phyloP scores from a whole-genome alignment of 2,888 invertebrate species.

The Melieria picta region DNA sequence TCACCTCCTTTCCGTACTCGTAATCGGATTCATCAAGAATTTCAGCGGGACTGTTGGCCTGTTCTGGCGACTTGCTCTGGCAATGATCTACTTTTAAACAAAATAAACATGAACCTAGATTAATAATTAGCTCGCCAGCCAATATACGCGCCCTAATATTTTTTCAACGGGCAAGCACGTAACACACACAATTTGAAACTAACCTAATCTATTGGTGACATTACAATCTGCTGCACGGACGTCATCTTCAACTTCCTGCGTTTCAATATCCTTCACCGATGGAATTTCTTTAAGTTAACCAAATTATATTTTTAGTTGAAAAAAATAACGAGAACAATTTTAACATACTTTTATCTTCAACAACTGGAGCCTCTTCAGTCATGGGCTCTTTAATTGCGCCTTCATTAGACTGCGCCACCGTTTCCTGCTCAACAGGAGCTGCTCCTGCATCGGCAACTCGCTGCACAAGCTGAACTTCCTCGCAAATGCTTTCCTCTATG shows the following conservation, averaged over 20 bases:
- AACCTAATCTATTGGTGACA: too few relatives aligned
- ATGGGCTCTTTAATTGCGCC: too few relatives aligned
- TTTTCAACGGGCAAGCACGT: too few relatives aligned
- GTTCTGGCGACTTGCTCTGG: not conserved
- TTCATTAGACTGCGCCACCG: too few relatives aligned
- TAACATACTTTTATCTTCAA: not conserved
- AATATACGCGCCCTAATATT: too few relatives aligned
- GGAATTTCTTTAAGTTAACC: not conserved
- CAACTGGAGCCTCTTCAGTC: too few relatives aligned
- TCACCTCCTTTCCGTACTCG: conserved; percentile 37
- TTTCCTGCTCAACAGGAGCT: not conserved
- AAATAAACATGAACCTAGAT: too few relatives aligned
- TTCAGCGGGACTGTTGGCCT: conserved; percentile 3
- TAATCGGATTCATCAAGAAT: conserved; percentile 35
- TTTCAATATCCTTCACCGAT: not conserved
- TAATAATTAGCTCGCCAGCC: too few relatives aligned
- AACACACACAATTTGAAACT: too few relatives aligned
- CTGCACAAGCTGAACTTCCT: conserved; percentile 1
- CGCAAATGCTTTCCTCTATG: conserved; percentile 32
- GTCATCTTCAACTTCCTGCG: not conserved
- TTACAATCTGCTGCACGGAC: not conserved
- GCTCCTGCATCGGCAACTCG: not conserved
- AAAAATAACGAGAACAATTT: not conserved
- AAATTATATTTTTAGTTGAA: not conserved
- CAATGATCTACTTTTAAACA: too few relatives aligned